Percentiles rank a stretch among this genome's conserved stretches.
Evolutionary conservation across 2,888 invertebrate genomes (phyloP).

Genomic region (Chalcis sispes): DNA sequence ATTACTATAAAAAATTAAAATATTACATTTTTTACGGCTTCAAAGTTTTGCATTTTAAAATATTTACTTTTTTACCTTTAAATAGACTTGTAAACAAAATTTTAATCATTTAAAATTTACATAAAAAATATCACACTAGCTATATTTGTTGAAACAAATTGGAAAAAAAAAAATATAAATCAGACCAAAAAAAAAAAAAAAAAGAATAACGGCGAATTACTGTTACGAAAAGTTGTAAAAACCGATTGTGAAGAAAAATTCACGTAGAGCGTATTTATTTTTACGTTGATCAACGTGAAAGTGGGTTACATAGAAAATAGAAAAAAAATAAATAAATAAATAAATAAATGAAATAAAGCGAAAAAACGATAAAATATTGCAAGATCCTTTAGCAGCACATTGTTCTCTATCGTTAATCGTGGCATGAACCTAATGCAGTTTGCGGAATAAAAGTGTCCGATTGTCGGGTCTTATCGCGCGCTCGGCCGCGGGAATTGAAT

Average conservation of each 20-base stretch:
- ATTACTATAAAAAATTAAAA: no score
- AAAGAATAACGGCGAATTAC: not conserved
- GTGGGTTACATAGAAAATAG: not conserved
- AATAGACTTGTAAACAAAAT: no score
- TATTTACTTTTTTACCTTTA: no score
- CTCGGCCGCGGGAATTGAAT: constrained; percentile 27
- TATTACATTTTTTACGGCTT: no score
- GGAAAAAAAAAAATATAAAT: no score
- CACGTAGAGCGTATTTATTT: not conserved
- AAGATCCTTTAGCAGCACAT: constrained; percentile 32
- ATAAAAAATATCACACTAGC: no score
- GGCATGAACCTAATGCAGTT: constrained; percentile 31
- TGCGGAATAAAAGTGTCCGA: constrained; percentile 47
- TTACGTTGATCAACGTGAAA: not conserved
- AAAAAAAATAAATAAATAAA: no score
- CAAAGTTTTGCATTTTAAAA: no score
- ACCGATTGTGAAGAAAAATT: not conserved
- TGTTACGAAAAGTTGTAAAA: not conserved
- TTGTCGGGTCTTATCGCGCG: constrained; percentile 33
- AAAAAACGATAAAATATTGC: constrained; percentile 34
- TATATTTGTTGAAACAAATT: no score
- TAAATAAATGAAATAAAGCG: not conserved
- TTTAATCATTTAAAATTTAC: no score
- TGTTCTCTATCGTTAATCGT: constrained; percentile 17
- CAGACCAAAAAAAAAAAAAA: not conserved